Conservation (phyloP, 2,888 invertebrate genomes). For the Troides aeacus region DNA sequence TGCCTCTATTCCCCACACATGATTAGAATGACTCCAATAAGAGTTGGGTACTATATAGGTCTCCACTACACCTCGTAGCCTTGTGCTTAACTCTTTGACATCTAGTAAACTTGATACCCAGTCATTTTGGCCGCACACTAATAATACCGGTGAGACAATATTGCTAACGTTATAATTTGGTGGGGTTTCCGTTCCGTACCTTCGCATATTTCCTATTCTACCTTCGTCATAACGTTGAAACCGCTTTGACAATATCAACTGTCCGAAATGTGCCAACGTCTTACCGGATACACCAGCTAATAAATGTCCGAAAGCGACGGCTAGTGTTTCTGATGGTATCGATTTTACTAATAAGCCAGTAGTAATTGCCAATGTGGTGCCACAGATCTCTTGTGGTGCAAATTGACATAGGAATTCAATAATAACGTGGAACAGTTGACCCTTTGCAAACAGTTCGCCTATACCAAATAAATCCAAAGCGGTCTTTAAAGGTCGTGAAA, state of each 20-base stretch:
- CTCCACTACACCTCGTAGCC: constrained; percentile 79
- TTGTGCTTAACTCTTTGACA: constrained; percentile 70
- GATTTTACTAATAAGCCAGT: constrained; percentile 79
- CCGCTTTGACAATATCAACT: constrained; percentile 58
- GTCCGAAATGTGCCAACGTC: constrained; percentile 75
- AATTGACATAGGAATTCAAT: constrained; percentile 56
- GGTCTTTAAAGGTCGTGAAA: constrained; percentile 41
- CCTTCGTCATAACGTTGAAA: constrained; percentile 68
- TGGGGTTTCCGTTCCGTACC: constrained; percentile 55
- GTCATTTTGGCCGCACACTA: constrained; percentile 78
- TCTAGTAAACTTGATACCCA: constrained; percentile 81
- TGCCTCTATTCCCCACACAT: constrained; percentile 57
- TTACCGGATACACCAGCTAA: constrained; percentile 77
- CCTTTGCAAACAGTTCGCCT: constrained; percentile 82
- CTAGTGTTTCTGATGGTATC: constrained; percentile 74
- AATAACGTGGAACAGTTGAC: constrained; percentile 66
- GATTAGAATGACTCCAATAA: constrained; percentile 69
- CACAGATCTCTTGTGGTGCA: constrained; percentile 75
- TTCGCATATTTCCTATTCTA: constrained; percentile 48
- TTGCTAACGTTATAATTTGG: constrained; percentile 60
- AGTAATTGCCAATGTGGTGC: constrained; percentile 74
- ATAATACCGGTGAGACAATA: constrained; percentile 57
- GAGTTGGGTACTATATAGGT: constrained; percentile 79
- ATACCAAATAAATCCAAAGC: constrained; percentile 67
- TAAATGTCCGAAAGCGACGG: constrained; percentile 74